Conservation (phyloP, 2,797 vertebrate genomes). For the Chloroceryle inda region DNA sequence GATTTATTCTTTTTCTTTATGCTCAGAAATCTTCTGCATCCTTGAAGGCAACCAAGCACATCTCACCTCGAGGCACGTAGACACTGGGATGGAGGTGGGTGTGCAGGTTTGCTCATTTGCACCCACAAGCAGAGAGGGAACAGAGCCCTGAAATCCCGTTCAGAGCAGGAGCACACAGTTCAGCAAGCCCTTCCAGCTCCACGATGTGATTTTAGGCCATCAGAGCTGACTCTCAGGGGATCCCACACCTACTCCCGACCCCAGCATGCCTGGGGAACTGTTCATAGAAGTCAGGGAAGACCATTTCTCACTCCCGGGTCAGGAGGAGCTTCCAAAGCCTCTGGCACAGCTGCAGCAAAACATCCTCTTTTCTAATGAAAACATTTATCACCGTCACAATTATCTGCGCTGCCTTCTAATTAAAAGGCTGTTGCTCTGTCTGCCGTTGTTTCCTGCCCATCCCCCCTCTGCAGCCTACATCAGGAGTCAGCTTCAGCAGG, state of each 20-base stretch:
- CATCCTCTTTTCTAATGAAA: neutral
- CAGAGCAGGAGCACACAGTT: neutral
- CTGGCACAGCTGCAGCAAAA: neutral
- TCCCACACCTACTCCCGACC: neutral
- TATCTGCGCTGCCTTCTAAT: neutral
- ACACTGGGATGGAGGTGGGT: neutral
- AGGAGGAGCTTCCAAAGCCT: neutral
- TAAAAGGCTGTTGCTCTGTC: neutral
- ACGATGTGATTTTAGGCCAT: neutral
- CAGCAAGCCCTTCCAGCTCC: neutral
- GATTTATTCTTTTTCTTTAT: neutral
- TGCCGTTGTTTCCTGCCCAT: neutral
- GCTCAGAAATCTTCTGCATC: neutral
- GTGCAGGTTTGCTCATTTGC: neutral
- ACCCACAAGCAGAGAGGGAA: fast-evolving
- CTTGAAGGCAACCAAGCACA: neutral
- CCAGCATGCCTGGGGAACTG: neutral
- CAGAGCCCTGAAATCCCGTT: neutral
- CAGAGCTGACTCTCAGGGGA: neutral
- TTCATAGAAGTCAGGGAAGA: neutral
- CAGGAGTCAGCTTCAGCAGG: neutral
- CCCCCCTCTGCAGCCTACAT: neutral
- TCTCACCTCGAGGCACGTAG: neutral
- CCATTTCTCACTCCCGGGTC: neutral
- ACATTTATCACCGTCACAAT: neutral